Evolutionary conservation across 2,797 vertebrate genomes (phyloP), one percentile per base, ranked within the genome.

Genomic region (Anolis apletophallus): DNA sequence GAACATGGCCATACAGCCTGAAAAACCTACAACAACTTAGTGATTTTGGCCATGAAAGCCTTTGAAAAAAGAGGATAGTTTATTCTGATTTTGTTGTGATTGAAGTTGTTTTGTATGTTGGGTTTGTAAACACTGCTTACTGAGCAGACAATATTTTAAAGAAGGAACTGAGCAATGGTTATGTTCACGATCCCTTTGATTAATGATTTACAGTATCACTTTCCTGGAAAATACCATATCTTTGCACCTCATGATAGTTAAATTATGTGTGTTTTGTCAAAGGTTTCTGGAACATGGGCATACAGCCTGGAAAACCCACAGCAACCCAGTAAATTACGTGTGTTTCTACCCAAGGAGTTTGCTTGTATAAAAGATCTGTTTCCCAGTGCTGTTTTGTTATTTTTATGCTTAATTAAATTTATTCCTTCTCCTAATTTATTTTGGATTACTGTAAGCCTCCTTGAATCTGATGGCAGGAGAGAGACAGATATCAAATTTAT

Each of bases 21-120:
- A 40, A 40, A 40, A 40, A 40, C 40, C 40, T 40, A 40, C 40
- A 40, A 40, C 34, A 23, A 88, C 89, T 84, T 5, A 40, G 40
- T 40, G 40, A 40, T 40, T 40, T 5, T 40, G 40, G 40, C 40
- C 40, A 55, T 55, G 54, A 55, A 13, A 55, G 54, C 54, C 40
- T 40, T 40, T 5, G 40, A 40, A 2, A 46, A 46, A 6, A 88
- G 77, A 87, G 69, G 77, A 77, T 87, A 86, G 84, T 90, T 93
- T 85, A 89, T 83, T 81, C 0, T 88, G 75, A 86, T 91, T 88
- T 91, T 85, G 84, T 80, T 84, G 50, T 90, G 84, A 87, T 93
- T 88, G 92, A 93, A 93, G 88, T 93, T 94, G 92, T 93, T 92
- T 87, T 94, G 88, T 85, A 91, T 93, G 91, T 95, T 90, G 67